Evolutionary conservation across 2,113 vertebrate species (phyloP), one percentile per base, ranked within the genome.

Genomic region (Python bivittatus): DNA sequence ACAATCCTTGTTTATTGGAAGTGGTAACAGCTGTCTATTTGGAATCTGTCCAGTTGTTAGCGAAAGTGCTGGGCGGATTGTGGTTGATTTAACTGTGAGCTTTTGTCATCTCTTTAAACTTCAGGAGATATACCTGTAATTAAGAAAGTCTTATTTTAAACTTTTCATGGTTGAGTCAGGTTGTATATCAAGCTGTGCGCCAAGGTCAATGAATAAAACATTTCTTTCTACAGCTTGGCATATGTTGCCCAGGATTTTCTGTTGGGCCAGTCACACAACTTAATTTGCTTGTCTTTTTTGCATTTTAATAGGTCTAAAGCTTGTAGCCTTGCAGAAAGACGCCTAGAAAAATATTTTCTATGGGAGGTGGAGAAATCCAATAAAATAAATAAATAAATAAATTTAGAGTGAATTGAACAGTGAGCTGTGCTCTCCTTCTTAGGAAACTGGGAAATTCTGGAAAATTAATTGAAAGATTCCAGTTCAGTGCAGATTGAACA

Each of bases 271-370:
- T 68, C 56, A 33, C 11, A 52, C 8, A 15, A n/a, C 25, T 48
- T 88, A 84, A 92, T 29, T 42, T 84, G 27, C 23, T 92, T 17
- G 29, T 17, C 27, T 4, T 44, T n/a, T 72, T 53, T 88, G 56
- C 38, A 88, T 92, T 92, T 83, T 83, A 92, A 61, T 92, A 33
- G 87, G 6, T 60, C n/a, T n/a, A 84, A 91, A 61, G 44, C 6
- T 23, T 86, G 48, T n/a, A 91, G 22, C 29, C 12, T 52, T 54
- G 84, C 29, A 6, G 85, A 52, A 57, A 52, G 83, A 57, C 72
- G n/a, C 25, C 57, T 23, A 57, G 90, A 72, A 48, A 87, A 33
- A 33, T 53, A 27, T 64, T 86, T n/a, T n/a, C n/a, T n/a, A n/a
- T n/a, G n/a, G n/a, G n/a, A n/a, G n/a, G n/a, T n/a, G n/a, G n/a